Base-by-base conservation (phyloP, 1,140 invertebrate genomes). In the Scaptomyza hsui region DNA sequence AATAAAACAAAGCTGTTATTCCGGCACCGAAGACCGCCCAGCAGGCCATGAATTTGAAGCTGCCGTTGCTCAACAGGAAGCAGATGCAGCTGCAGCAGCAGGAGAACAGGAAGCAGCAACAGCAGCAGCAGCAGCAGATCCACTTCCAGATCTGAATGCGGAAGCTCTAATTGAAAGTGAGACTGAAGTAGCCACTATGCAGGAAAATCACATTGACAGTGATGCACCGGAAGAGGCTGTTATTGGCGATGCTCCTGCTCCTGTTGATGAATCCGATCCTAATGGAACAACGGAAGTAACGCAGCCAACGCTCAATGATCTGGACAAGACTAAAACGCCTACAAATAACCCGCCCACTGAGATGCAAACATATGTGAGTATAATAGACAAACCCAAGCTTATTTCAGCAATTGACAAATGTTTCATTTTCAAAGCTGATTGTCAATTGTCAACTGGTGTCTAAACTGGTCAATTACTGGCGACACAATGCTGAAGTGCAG, bases 381-480 rank as follows among this genome's bases (percentile, higher is more conserved):
- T 3, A 1, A 7, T 1, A 37, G 2, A 2, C 2, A 7, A 29
- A 9, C 7, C 9, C 4, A 9, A 55, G 13, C 7, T 7, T 7
- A 15, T 2, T 48, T 26, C 6, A 26, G n/a, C 21, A 29, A 29
- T 9, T 29, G 6, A 29, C 7, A 5, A 9, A 29, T 7, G 2
- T 21, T 29, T 5, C 1, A 29, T 5, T 37, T 59, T 92, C 92
- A 53, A 90, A 96, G 95, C 92, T 96, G 88, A 94, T 96, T 92
- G 91, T 92, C 62, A 93, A 95, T 69, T 95, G 94, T 90, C 93
- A 93, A 77, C 91, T 96, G 78, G 91, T 95, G 64, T 92, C 95
- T 69, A 93, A 93, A 89, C 93, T 96, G 75, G 91, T 96, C 61
- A 93, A 94, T 73, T 94, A 93, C 65, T 96, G 94, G 94, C 92